A percentile compares a stretch with the other conserved stretches of the same genome.
These are phyloP conservation scores for Drosophila mojavensis DNA, from an alignment of 1,140 invertebrate species.

Conservation along the genomic window DNA sequence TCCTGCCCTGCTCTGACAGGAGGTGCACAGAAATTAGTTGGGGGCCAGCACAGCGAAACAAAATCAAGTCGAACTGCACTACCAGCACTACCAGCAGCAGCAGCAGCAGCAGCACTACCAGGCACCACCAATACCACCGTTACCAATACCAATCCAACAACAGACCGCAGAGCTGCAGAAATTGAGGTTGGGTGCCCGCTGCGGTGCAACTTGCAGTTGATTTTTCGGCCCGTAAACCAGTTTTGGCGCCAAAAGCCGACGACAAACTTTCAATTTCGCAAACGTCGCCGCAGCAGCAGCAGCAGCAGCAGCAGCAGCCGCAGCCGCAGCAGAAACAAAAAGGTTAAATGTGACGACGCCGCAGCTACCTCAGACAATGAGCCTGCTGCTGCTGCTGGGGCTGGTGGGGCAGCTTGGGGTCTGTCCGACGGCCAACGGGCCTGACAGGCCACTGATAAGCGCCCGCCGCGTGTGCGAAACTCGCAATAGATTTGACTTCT, in stretches of 20 bases:
- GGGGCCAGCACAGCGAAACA: constrained; percentile 53
- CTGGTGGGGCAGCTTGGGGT: background rate
- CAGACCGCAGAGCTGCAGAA: constrained; percentile 30
- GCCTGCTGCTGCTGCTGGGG: background rate
- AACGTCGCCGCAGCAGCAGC: constrained; percentile 53
- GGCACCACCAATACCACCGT: constrained; percentile 20
- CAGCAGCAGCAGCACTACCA: constrained; percentile 13
- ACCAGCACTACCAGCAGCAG: constrained; percentile 27
- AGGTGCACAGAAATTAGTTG: constrained; percentile 70
- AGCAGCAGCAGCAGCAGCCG: constrained; percentile 38
- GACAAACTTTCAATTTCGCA: constrained; percentile 77
- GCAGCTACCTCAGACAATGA: constrained; percentile 8
- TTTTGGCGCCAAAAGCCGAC: constrained; percentile 59
- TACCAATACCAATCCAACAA: background rate
- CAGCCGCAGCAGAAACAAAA: constrained; percentile 52
- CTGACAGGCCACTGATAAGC: constrained; percentile 72
- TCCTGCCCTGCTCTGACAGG: constrained; percentile 45
- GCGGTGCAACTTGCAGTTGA: constrained; percentile 26
- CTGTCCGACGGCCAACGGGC: constrained; percentile 40
- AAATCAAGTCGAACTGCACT: constrained; percentile 23
- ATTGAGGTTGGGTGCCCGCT: constrained; percentile 28
- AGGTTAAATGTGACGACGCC: constrained; percentile 72
- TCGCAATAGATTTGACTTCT: constrained; percentile 46
- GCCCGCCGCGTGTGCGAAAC: constrained; percentile 26
- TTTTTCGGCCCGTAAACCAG: constrained; percentile 64